Percentiles rank a stretch among this genome's conserved stretches.
phyloP scores from a whole-genome alignment of 2,113 vertebrate species.

The Sitta europaea region DNA sequence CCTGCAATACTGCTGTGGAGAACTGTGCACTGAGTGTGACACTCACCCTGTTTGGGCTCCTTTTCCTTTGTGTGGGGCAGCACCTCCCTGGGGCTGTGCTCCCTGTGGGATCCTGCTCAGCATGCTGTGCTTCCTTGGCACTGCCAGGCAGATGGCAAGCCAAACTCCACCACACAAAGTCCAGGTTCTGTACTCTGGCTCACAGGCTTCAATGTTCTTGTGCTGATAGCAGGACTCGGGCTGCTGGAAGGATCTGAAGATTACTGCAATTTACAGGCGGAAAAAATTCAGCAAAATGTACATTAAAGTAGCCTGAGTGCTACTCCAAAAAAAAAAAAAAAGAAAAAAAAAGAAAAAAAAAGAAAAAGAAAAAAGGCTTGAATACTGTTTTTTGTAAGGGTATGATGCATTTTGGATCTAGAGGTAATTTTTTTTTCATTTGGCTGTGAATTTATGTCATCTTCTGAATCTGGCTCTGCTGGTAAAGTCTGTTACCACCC shows the following conservation, averaged over 20 bases:
- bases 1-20: not conserved
- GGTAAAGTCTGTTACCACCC: slow-evolving; percentile 26
- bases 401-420: not conserved
- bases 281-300: not conserved
- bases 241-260: not conserved
- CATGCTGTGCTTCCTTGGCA: not conserved
- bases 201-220: not conserved
- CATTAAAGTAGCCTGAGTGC: not conserved
- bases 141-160: not conserved
- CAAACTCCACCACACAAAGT: slow-evolving; percentile 4
- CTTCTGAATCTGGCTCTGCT: not conserved
- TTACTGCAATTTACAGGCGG: not conserved
- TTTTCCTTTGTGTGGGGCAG: too few relatives aligned
- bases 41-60: not conserved
- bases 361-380: not conserved
- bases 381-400: not conserved
- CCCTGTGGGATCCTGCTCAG: not conserved
- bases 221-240: not conserved
- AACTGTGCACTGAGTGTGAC: not conserved
- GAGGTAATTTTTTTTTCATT: not conserved
- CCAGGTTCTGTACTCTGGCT: not conserved
- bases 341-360: not conserved
- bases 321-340: not conserved
- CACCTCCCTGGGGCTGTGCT: not conserved
- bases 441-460: not conserved